Evolutionary conservation across 1,140 invertebrate genomes (phyloP).

Genomic region (Grapholita molesta): DNA sequence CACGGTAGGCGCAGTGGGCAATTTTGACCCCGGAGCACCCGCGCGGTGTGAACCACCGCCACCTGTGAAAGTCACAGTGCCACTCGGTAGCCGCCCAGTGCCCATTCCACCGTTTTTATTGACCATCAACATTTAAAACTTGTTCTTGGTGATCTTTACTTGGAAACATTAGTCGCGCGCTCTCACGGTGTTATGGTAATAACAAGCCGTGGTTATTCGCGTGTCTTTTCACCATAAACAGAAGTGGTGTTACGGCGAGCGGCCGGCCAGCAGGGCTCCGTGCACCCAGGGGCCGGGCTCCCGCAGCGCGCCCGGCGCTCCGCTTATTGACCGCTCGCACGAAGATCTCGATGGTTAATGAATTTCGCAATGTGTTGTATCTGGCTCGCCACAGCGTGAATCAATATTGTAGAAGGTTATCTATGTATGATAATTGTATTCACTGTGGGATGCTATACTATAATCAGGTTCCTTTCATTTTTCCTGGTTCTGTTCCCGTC

Average conservation of each 20-base stretch:
- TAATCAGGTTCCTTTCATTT: neutral
- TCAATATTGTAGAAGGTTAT: conserved; percentile 1
- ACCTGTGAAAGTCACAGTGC: conserved; percentile 55
- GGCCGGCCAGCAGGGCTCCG: conserved; percentile 36
- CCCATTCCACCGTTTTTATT: conserved; percentile 68
- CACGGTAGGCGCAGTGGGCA: neutral
- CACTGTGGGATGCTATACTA: neutral
- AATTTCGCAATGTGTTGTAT: conserved; percentile 28
- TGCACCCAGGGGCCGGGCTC: conserved; percentile 59
- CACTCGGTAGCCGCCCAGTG: conserved; percentile 54
- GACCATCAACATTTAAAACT: conserved; percentile 64
- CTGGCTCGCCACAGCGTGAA: neutral
- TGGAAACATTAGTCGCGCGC: conserved; percentile 49
- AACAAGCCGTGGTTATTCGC: conserved; percentile 55
- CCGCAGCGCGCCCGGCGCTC: conserved; percentile 41
- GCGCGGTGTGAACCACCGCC: conserved; percentile 48
- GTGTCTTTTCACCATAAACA: conserved; percentile 59
- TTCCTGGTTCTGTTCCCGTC: neutral
- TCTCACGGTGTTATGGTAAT: conserved; percentile 60
- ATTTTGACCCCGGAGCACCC: conserved; percentile 41
- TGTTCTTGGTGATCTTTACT: conserved; percentile 66
- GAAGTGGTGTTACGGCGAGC: conserved; percentile 34
- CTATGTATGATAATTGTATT: neutral
- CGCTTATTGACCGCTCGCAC: conserved; percentile 62
- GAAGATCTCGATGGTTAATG: conserved; percentile 36